A percentile compares a stretch with the other conserved stretches of the same genome.
These are phyloP conservation scores for Sorex fumeus DNA, from an alignment of 2,113 vertebrate species.

Conservation along the genomic window DNA sequence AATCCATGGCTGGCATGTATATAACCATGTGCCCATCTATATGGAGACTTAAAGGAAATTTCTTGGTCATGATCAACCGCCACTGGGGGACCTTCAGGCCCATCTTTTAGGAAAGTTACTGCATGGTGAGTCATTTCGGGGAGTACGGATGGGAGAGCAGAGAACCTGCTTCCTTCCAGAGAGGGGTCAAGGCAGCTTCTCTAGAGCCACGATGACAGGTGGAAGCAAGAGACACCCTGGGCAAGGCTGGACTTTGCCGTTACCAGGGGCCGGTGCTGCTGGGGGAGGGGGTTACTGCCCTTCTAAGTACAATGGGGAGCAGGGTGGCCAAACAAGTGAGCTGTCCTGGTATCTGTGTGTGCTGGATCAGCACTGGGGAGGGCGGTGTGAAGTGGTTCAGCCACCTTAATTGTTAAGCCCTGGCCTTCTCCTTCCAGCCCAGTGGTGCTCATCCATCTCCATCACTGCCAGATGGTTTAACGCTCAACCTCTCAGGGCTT, in stretches of 20 bases:
- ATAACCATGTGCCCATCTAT: too few species aligned
- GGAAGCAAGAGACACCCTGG: neutral
- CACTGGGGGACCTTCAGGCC: too few species aligned
- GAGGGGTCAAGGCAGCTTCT: neutral
- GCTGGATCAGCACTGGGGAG: neutral
- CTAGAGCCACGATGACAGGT: neutral
- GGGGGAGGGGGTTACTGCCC: too few species aligned
- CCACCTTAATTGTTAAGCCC: neutral
- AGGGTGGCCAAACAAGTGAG: too few species aligned
- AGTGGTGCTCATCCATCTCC: too few species aligned
- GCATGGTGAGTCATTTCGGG: neutral
- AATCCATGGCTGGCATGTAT: too few species aligned
- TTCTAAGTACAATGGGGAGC: rapidly evolving
- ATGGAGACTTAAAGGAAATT: too few species aligned
- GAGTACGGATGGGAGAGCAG: neutral
- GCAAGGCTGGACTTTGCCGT: too few species aligned
- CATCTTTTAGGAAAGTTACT: neutral
- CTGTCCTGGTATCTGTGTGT: neutral
- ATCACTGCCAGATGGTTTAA: too few species aligned
- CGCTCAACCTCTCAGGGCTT: conserved; percentile 80
- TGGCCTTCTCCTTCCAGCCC: conserved; percentile 66
- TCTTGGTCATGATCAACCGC: neutral
- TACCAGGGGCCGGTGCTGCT: too few species aligned
- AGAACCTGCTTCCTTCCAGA: neutral
- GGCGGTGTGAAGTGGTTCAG: neutral